Conservation (phyloP, 2,797 vertebrate genomes). For the Dicrostonyx torquatus region DNA sequence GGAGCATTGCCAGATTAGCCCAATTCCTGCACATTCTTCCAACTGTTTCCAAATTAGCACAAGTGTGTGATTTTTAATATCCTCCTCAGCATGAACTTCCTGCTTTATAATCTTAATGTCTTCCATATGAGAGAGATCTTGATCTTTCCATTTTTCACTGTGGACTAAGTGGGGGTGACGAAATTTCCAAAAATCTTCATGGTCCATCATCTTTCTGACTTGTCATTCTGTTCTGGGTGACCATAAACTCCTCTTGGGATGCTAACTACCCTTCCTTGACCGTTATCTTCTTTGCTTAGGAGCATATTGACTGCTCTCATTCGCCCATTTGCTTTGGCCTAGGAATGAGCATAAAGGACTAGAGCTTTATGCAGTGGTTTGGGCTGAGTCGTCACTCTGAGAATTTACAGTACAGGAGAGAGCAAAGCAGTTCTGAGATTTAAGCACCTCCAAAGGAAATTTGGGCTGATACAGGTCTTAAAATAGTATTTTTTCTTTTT, state of each 20-base stretch:
- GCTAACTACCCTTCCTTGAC: neutral
- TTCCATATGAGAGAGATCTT: constrained; percentile 62
- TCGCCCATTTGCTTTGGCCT: neutral
- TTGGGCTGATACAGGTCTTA: neutral
- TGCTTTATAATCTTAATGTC: constrained; percentile 64
- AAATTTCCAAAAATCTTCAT: constrained; percentile 49
- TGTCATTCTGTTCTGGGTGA: neutral
- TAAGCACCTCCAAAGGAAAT: neutral
- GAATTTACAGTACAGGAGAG: neutral
- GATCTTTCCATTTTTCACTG: constrained; percentile 19
- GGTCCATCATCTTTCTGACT: neutral
- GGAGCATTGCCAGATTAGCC: neutral
- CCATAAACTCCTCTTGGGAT: neutral
- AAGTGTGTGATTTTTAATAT: constrained; percentile 67
- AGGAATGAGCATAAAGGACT: neutral
- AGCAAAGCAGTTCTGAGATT: constrained; percentile 19
- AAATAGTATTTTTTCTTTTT: neutral
- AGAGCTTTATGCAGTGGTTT: neutral
- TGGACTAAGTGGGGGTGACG: constrained; percentile 36
- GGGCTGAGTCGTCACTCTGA: neutral
- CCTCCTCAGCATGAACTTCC: constrained; percentile 55
- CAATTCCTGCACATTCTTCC: constrained; percentile 42
- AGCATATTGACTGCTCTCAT: neutral
- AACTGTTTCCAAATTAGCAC: constrained; percentile 68
- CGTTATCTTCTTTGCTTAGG: constrained; percentile 5